Base-by-base conservation (phyloP, 2,888 invertebrate species). In the Quadroppia sp. region DNA sequence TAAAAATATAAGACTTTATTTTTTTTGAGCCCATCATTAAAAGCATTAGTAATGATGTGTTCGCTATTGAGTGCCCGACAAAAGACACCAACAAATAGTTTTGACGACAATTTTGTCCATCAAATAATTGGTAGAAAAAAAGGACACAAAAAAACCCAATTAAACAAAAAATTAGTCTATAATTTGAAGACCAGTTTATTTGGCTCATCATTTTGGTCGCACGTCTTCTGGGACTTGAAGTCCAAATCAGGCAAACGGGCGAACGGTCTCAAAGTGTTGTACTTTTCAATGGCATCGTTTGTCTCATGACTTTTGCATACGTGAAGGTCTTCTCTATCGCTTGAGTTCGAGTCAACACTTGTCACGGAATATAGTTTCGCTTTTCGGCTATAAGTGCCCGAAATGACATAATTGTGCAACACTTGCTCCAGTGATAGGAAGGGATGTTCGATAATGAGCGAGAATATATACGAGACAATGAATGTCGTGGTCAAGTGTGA, bases 341-440 rank as follows among this genome's bases (percentile, higher is more conserved):
- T 67, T 2, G 42, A 9, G 6, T 20, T 67, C 13, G 67, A 42
- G 32, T 36, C 40, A 42, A 23, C 67, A 20, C 67, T 67, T 11
- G 36, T 67, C 13, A 67, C 67, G 4, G 67, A 36, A 67, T 67
- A 61, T 17, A 61, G 11, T 36, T 61, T 61, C 1, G 32, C 20
- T 61, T 61, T 61, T 61, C 32, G 17, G n/a, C 61, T 61, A 32
- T 61, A 61, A 6, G 32, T 61, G 3, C n/a, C 32, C 17, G 61
- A 61, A 32, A 11, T 32, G 17, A 61, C n/a, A 11, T 32, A 61
- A n/a, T 32, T 40, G 9, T n/a, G 50, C 25, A 42, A 23, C 23
- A 50, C n/a, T 7, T 80, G 88, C 15, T 70, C 53, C 20, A 74
- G 20, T 4, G 56, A 42, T 20, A 71, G 2, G 36, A 74, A 74